Conservation (phyloP, 1,140 invertebrate genomes). For the Caenorhabditis brenneri region DNA sequence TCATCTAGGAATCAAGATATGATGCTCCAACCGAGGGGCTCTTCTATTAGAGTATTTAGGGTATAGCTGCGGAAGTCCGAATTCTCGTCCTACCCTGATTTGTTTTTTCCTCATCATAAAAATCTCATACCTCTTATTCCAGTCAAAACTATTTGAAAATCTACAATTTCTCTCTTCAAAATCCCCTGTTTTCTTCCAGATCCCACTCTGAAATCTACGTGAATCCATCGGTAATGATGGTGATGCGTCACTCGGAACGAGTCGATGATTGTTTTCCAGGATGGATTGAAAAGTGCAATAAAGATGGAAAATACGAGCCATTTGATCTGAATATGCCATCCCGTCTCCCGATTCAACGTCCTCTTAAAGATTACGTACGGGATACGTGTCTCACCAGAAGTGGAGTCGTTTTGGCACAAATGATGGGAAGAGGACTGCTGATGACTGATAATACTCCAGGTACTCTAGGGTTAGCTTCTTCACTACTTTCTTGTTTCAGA, state of each 20-base stretch:
- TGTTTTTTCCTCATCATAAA: no score
- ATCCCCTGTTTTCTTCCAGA: no score
- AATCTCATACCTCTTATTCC: no score
- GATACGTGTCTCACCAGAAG: slow-evolving; percentile 87
- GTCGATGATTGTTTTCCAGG: slow-evolving; percentile 60
- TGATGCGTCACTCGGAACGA: slow-evolving; percentile 62
- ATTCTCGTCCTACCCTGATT: no score
- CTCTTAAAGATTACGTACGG: slow-evolving; percentile 77
- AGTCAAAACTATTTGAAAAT: no score
- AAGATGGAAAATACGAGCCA: slow-evolving; percentile 76
- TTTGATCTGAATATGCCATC: slow-evolving; percentile 84
- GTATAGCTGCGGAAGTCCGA: no score
- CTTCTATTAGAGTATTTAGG: no score
- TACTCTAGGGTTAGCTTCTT: not conserved
- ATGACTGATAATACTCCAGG: slow-evolving; percentile 28
- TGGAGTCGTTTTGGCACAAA: slow-evolving; percentile 69
- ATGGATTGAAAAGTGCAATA: slow-evolving; percentile 55
- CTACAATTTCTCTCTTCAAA: no score
- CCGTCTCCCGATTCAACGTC: slow-evolving; percentile 73
- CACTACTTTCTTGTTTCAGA: slow-evolving; percentile 71
- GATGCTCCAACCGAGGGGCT: no score
- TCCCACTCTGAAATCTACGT: not conserved
- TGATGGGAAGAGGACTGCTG: slow-evolving; percentile 46
- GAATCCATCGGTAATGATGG: slow-evolving; percentile 47
- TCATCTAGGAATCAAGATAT: no score